Evolutionary conservation across 2,113 vertebrate species (phyloP).

Genomic region (Madoqua kirkii): DNA sequence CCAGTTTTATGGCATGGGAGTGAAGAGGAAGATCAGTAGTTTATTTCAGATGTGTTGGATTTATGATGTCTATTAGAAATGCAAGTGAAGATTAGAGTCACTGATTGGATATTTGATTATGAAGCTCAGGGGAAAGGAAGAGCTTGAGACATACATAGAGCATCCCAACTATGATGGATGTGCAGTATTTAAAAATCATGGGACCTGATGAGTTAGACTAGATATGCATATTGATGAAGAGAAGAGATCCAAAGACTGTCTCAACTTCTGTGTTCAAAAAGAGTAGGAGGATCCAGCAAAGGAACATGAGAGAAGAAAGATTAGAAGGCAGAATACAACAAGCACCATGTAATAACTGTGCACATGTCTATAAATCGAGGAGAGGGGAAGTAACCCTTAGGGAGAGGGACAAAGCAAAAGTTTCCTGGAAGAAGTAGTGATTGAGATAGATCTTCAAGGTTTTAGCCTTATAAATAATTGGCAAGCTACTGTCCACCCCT

Average conservation of each 20-base stretch:
- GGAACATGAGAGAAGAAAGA: neutral
- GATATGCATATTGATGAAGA: neutral
- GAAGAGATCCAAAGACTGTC: neutral
- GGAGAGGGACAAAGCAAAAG: neutral
- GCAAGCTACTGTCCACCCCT: neutral
- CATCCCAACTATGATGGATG: neutral
- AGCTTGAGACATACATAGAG: neutral
- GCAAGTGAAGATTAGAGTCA: neutral
- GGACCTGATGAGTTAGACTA: neutral
- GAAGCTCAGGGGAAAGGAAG: neutral
- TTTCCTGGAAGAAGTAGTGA: neutral
- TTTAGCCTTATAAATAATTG: neutral
- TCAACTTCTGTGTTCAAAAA: neutral
- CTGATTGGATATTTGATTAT: neutral
- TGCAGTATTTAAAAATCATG: neutral
- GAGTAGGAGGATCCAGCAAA: neutral
- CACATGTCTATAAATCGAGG: neutral
- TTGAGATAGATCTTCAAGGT: neutral
- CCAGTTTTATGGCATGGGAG: neutral
- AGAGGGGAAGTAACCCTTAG: neutral
- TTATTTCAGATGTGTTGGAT: neutral
- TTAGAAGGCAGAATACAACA: neutral
- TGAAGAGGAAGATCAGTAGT: neutral
- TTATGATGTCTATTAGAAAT: neutral
- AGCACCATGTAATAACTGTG: no score